phyloP scores from a whole-genome alignment of 2,797 vertebrate genomes.

The Acestrorhynchus altus region DNA sequence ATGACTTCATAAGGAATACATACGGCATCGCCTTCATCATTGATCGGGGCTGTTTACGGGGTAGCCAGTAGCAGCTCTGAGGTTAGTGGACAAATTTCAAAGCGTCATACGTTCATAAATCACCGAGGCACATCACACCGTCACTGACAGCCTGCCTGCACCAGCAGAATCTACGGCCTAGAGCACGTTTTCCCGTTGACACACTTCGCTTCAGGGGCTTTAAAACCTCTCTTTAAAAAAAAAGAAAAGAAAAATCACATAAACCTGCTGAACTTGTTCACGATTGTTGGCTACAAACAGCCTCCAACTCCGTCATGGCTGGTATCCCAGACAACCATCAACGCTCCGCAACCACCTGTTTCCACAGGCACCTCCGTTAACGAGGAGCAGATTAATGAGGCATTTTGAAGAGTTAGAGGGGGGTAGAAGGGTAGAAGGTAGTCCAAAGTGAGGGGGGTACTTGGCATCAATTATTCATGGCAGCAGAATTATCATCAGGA shows the following conservation, averaged over 20 bases:
- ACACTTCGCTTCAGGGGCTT: neutral
- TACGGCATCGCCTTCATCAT: neutral
- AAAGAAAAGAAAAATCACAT: too few relatives aligned
- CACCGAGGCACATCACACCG: neutral
- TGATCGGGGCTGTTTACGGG: neutral
- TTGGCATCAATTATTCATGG: constrained; percentile 82
- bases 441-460: constrained; percentile 70
- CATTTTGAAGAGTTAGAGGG: constrained; percentile 45
- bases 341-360: constrained; percentile 77
- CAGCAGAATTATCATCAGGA: constrained; percentile 81
- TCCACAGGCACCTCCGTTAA: constrained; percentile 63
- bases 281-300: neutral
- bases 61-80: neutral
- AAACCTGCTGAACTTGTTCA: constrained; percentile 21
- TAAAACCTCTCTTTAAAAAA: neutral
- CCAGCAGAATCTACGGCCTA: neutral
- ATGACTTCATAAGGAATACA: neutral
- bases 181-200: neutral
- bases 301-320: constrained; percentile 1
- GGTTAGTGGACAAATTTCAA: neutral
- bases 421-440: constrained; percentile 50
- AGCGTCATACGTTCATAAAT: neutral
- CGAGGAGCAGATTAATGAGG: constrained; percentile 73
- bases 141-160: neutral
- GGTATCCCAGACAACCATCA: constrained; percentile 55